Conservation (phyloP, 1,140 invertebrate species). For the Oppia nitens region DNA sequence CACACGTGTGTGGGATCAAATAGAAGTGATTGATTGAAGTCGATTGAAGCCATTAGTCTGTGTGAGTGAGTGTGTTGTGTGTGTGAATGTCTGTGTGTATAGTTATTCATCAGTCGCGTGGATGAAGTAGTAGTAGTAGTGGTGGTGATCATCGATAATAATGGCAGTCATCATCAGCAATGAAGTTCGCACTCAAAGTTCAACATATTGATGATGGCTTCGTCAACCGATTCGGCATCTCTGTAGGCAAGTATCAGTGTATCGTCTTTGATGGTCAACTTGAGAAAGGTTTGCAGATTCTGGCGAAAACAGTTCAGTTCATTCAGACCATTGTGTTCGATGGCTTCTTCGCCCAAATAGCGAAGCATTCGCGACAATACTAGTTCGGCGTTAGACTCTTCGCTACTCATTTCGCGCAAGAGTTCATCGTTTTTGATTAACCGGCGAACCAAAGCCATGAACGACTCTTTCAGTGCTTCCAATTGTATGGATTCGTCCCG, state of each 20-base stretch:
- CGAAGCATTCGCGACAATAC: background rate
- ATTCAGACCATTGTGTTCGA: background rate
- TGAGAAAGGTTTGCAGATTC: slow-evolving; percentile 8
- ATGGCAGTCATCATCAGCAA: too few relatives aligned
- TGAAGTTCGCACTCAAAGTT: background rate
- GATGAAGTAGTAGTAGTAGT: background rate
- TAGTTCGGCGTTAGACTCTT: background rate
- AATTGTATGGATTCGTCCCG: background rate
- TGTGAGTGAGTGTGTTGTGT: too few relatives aligned
- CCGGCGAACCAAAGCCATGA: background rate
- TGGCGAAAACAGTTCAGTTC: background rate
- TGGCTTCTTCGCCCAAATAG: background rate
- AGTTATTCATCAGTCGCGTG: too few relatives aligned
- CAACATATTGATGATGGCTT: slow-evolving; percentile 5
- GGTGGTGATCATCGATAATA: too few relatives aligned
- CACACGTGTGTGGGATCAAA: too few relatives aligned
- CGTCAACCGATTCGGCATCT: slow-evolving; percentile 1
- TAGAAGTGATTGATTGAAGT: too few relatives aligned
- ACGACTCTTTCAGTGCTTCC: slow-evolving; percentile 6
- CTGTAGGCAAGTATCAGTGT: background rate
- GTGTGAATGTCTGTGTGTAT: too few relatives aligned
- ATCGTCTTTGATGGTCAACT: background rate
- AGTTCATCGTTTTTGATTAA: slow-evolving; percentile 5
- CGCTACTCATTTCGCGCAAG: background rate
- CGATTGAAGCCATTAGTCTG: too few relatives aligned